phyloP scores from a whole-genome alignment of 2,797 vertebrate genomes.

The Tarsius wallacei region DNA sequence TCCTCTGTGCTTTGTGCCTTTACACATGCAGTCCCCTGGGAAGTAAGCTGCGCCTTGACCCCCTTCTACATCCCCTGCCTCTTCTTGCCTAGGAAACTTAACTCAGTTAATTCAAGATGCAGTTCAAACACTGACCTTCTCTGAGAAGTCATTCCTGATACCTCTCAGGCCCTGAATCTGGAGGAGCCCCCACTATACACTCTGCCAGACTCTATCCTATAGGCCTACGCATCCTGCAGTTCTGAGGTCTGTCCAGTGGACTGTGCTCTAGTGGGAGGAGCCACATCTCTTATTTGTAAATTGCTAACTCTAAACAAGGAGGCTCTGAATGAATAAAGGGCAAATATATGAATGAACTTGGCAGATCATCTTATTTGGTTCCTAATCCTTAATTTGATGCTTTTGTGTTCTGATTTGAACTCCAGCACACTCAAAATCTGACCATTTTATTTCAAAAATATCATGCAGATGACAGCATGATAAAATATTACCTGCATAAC shows the following conservation, averaged over 20 bases:
- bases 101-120: background rate
- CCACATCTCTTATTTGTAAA: background rate
- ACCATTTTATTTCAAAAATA: background rate
- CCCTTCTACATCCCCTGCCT: accelerated
- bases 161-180: background rate
- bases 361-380: background rate
- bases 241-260: background rate
- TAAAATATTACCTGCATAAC: background rate
- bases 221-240: background rate
- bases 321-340: background rate
- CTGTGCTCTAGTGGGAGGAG: background rate
- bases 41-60: background rate
- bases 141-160: background rate
- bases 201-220: background rate
- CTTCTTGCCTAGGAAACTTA: background rate
- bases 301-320: background rate
- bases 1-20: background rate
- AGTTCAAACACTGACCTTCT: background rate
- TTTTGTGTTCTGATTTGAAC: background rate
- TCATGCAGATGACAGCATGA: background rate
- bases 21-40: accelerated
- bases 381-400: background rate
- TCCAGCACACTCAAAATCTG: background rate
- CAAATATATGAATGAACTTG: background rate
- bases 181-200: accelerated